Base-by-base conservation (phyloP, 1,140 invertebrate species). In the Macrocentrus cingulum region DNA sequence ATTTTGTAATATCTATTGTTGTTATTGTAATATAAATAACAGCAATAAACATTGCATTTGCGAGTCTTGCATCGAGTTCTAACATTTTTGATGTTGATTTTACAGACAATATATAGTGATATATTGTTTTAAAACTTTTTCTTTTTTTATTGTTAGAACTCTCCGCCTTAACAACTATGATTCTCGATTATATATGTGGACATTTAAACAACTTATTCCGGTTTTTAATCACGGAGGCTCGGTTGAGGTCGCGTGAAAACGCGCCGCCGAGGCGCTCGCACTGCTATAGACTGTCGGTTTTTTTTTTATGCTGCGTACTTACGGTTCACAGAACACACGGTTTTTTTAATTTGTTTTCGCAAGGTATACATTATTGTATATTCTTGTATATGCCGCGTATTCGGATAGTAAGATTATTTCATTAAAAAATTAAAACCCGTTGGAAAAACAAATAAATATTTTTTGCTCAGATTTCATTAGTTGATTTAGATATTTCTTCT, bases 341-440 rank as follows among this genome's bases (percentile, higher is more conserved):
- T 48, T 46, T 46, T 52, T 41, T 48, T 48, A 32, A 44, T 22
- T 37, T 25, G 37, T 23, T 19, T 1, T n/a, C 39, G 15, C 4
- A 19, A 13, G 11, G 15, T 6, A 25, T 56, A n/a, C 54, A 23
- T 53, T 54, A 37, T 29, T 25, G 23, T 51, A 29, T 39, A 46
- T 58, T 58, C 45, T 58, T 64, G 68, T 73, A 71, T 71, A 73
- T 72, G n/a, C 73, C 74, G 50, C 36, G 36, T 50, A 56, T 59
- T 48, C 61, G 48, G 42, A 62, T 75, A 69, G 74, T 79, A 76
- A 78, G 76, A 79, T 80, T 80, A 80, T 80, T 80, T 79, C 78
- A 80, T 79, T 79, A 79, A 80, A 80, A 80, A 80, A 80, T 80
- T 77, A 80, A 79, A 79, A 79, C 71, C 77, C 75, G 73, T 77